Evolutionary conservation across 2,797 vertebrate species (phyloP).

Genomic region (Antrozous pallidus): DNA sequence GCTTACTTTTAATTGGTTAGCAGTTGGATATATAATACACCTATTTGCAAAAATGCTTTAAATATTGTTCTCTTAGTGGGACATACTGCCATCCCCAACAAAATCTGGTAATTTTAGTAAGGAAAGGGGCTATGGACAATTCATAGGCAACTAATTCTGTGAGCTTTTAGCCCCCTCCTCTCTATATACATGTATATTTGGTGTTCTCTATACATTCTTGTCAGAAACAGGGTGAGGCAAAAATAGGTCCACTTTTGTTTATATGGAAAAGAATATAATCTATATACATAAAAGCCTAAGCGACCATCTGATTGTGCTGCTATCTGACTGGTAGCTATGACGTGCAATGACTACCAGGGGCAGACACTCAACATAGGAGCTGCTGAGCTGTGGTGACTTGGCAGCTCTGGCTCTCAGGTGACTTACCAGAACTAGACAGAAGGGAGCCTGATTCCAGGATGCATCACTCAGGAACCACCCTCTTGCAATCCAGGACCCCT

Average conservation of each 20-base stretch:
- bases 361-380: no score
- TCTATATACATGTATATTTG: no score
- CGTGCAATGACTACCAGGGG: no score
- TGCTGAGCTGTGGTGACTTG: no score
- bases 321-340: no score
- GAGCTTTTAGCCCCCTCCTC: neutral
- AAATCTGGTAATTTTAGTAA: neutral
- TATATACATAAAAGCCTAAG: no score
- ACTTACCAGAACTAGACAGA: no score
- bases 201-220: neutral
- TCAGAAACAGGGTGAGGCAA: neutral
- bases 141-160: neutral
- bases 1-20: neutral
- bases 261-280: neutral
- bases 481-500: no score
- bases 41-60: neutral
- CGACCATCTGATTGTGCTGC: accelerated
- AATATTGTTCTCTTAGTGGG: neutral
- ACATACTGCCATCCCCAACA: neutral
- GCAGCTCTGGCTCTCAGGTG: no score
- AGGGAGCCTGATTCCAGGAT: no score
- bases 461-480: no score
- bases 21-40: neutral
- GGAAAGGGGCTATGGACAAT: neutral
- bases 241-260: neutral